Evolutionary conservation across 2,888 invertebrate genomes (phyloP).

Genomic region (Stratiomys singularior): DNA sequence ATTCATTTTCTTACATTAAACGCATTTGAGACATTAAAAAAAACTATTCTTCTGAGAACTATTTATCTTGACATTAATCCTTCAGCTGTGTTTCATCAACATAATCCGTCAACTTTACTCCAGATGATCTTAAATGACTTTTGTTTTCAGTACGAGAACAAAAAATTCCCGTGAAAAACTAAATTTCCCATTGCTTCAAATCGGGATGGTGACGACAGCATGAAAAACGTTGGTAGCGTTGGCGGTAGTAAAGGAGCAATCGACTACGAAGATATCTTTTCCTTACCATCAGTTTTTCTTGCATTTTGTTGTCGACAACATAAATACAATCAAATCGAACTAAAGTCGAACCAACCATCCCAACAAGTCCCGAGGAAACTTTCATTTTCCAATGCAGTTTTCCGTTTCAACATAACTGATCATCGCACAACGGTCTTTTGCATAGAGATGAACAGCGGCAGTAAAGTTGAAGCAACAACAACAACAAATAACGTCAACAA

Average conservation of each 20-base stretch:
- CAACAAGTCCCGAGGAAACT: slow-evolving; percentile 34
- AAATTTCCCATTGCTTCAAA: slow-evolving; percentile 29
- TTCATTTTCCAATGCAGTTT: slow-evolving; percentile 48
- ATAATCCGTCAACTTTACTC: slow-evolving; percentile 18
- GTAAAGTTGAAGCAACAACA: too few relatives aligned
- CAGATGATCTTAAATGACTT: slow-evolving; percentile 37
- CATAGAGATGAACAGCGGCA: too few relatives aligned
- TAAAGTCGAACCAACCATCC: background rate
- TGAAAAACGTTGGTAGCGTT: background rate
- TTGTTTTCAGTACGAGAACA: background rate
- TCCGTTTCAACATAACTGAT: slow-evolving; percentile 48
- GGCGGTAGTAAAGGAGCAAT: background rate
- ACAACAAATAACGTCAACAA: too few relatives aligned
- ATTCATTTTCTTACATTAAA: too few relatives aligned
- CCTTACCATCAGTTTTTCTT: slow-evolving; percentile 1
- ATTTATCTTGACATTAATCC: too few relatives aligned
- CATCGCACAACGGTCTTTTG: background rate
- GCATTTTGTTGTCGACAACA: background rate
- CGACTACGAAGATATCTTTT: slow-evolving; percentile 38
- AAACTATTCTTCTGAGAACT: too few relatives aligned
- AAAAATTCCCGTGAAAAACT: background rate
- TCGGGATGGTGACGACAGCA: background rate
- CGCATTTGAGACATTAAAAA: too few relatives aligned
- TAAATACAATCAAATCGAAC: background rate
- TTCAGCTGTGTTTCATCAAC: too few relatives aligned